Evolutionary conservation across 23 tunicate species (phyloP).

Genomic region (Botrylloides violaceus): DNA sequence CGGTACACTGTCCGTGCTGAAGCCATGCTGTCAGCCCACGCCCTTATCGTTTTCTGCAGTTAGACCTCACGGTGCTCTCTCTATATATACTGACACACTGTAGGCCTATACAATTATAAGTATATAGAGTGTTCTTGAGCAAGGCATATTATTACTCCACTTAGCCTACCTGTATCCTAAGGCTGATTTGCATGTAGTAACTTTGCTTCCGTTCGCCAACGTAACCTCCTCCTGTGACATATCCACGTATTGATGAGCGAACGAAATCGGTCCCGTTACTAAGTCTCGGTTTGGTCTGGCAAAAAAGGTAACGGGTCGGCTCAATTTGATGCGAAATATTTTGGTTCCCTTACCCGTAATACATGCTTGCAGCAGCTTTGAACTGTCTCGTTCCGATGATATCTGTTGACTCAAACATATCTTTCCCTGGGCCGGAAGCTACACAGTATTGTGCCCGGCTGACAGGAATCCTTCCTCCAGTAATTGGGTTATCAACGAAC

Average conservation of each 20-base stretch:
- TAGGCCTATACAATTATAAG: no score
- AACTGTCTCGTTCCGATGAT: constrained; percentile 64
- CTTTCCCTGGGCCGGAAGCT: constrained; percentile 76
- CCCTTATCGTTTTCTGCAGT: no score
- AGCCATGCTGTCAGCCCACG: no score
- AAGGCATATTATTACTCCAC: no score
- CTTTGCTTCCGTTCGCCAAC: constrained; percentile 38
- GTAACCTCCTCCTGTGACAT: constrained; percentile 34
- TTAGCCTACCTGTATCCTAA: constrained; percentile 80
- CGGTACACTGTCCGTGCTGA: no score
- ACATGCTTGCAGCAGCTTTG: constrained; percentile 32
- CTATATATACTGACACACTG: no score
- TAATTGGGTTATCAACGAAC: no score
- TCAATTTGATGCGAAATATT: background rate
- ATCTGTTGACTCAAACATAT: constrained; percentile 75
- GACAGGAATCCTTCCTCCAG: no score
- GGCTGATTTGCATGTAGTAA: constrained; percentile 50
- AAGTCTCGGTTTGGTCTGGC: constrained; percentile 25
- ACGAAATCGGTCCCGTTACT: constrained; percentile 42
- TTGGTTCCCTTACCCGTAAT: constrained; percentile 22
- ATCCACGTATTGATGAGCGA: constrained; percentile 62
- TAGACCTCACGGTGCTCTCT: no score
- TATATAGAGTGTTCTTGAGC: no score
- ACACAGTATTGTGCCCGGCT: constrained; percentile 45
- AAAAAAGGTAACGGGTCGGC: no score